These are phyloP conservation scores for Cotesia congregata DNA, from an alignment of 2,888 invertebrate species.

Conservation along the genomic window DNA sequence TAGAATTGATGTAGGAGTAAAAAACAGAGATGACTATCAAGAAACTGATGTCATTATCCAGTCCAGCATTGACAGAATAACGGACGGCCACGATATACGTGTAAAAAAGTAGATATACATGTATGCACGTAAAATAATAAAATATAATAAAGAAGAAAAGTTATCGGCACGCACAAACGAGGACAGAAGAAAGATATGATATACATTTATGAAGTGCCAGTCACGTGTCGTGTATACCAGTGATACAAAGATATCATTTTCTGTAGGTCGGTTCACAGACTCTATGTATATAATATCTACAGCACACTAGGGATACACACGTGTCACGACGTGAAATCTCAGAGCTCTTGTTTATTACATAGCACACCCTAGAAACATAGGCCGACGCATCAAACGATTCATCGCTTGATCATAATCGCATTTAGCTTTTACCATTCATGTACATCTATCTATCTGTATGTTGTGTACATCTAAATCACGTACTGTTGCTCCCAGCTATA, in stretches of 20 bases:
- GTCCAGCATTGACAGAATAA: conserved; percentile 15
- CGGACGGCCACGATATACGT: neutral
- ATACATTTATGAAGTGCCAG: conserved; percentile 63
- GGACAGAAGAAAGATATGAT: conserved; percentile 42
- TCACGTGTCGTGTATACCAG: conserved; percentile 59
- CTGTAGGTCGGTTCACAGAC: conserved; percentile 47
- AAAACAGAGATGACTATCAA: neutral
- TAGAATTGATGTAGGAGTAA: neutral
- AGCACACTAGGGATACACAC: conserved; percentile 55
- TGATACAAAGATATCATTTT: conserved; percentile 64
- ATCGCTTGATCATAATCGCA: conserved; percentile 61
- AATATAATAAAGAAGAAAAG: conserved; percentile 2
- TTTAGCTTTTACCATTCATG: conserved; percentile 61
- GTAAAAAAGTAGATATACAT: neutral
- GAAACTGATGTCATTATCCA: conserved; percentile 14
- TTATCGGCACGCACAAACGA: conserved; percentile 22
- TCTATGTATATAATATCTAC: neutral
- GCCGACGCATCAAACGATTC: conserved; percentile 36
- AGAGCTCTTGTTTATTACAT: conserved; percentile 47
- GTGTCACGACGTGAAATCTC: conserved; percentile 61
- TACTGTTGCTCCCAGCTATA: conserved; percentile 30
- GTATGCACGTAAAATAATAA: neutral
- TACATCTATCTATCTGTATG: conserved; percentile 19
- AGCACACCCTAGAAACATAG: conserved; percentile 26
- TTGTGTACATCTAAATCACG: conserved; percentile 53